Percentiles rank a stretch among this genome's conserved stretches.
Conservation (phyloP, 2,797 vertebrate species). For the Micropoecilia bifurca region DNA sequence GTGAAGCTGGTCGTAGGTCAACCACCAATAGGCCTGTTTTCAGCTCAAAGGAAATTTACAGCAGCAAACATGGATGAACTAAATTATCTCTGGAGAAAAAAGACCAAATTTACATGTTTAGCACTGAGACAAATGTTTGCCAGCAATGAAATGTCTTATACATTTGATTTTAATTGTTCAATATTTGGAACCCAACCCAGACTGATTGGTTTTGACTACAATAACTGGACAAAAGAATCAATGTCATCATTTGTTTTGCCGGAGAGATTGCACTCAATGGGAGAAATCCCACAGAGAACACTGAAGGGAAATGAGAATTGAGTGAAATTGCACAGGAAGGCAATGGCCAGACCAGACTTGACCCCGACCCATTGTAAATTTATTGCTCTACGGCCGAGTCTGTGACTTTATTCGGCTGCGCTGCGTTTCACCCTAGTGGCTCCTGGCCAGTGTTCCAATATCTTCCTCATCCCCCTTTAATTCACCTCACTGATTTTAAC, state of each 20-base stretch:
- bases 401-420: neutral
- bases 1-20: neutral
- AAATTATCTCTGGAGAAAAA: neutral
- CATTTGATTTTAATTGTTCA: no score
- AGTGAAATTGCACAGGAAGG: no score
- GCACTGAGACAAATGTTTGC: neutral
- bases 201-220: no score
- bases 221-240: no score
- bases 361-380: neutral
- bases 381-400: neutral
- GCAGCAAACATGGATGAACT: neutral
- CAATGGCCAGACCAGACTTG: neutral
- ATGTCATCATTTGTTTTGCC: no score
- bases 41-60: neutral
- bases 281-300: no score
- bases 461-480: constrained; percentile 3
- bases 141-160: no score
- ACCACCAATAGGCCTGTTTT: neutral
- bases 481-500: constrained; percentile 41
- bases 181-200: no score
- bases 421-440: neutral
- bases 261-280: no score
- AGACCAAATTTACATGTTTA: neutral
- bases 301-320: no score
- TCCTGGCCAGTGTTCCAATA: neutral